Evolutionary conservation across 2,113 vertebrate genomes (phyloP).

Genomic region (Sorex araneus): DNA sequence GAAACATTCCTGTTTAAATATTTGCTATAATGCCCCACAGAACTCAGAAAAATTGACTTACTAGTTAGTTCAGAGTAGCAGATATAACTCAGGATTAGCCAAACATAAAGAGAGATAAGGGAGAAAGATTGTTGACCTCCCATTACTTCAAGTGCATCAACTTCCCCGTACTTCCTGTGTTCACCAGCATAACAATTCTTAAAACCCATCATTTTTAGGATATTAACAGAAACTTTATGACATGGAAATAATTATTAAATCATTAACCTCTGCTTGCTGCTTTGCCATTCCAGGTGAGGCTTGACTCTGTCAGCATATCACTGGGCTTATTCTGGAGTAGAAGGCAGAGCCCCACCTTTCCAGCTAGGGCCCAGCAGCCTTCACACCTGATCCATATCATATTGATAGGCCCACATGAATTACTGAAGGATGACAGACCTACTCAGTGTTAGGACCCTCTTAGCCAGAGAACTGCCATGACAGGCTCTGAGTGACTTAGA

Average conservation of each 20-base stretch:
- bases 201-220: not conserved
- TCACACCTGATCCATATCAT: no score
- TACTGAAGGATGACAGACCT: no score
- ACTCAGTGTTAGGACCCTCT: no score
- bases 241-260: not conserved
- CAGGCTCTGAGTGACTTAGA: no score
- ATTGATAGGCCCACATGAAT: no score
- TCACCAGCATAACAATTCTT: not conserved
- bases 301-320: no score
- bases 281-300: no score
- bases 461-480: no score
- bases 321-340: no score
- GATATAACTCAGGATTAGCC: no score
- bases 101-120: not conserved
- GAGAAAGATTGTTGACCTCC: not conserved
- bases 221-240: not conserved
- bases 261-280: not conserved
- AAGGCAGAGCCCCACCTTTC: no score
- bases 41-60: constrained; percentile 3
- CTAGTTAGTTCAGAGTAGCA: not conserved
- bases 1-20: not conserved
- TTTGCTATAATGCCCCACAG: not conserved
- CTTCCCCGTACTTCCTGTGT: not conserved
- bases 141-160: not conserved
- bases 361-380: no score